These are phyloP conservation scores for Drosophila kurseongensis DNA, from an alignment of 1,140 invertebrate species.

Conservation along the genomic window DNA sequence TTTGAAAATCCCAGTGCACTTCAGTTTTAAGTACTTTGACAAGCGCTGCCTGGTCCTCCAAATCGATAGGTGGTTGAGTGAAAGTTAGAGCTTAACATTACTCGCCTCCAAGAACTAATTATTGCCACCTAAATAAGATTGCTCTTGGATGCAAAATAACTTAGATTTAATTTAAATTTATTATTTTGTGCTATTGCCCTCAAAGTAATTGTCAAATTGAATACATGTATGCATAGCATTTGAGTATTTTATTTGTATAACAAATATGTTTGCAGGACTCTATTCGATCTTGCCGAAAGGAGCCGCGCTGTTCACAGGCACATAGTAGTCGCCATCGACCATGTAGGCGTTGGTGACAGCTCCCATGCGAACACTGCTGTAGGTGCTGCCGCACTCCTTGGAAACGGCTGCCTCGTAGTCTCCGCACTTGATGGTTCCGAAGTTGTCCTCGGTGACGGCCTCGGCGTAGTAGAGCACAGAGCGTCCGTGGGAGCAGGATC, in stretches of 20 bases:
- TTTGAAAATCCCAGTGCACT: constrained; percentile 26
- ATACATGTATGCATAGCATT: constrained; percentile 11
- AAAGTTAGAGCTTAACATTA: background rate
- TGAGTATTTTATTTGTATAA: constrained; percentile 13
- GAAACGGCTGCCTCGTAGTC: constrained; percentile 59
- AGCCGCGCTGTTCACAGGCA: constrained; percentile 64
- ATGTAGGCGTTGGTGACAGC: constrained; percentile 78
- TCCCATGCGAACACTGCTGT: constrained; percentile 80
- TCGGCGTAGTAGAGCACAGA: constrained; percentile 87
- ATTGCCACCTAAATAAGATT: too few species aligned
- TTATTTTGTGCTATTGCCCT: too few species aligned
- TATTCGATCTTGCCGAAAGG: constrained; percentile 84
- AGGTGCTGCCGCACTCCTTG: constrained; percentile 59
- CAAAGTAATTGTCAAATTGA: too few species aligned
- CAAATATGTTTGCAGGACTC: background rate
- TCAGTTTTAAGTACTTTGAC: constrained; percentile 13
- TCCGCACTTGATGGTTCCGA: constrained; percentile 58
- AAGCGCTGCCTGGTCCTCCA: background rate
- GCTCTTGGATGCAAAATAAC: too few species aligned
- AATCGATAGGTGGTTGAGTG: constrained; percentile 1
- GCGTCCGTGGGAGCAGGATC: constrained; percentile 84
- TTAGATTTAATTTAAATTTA: too few species aligned
- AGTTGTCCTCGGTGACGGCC: constrained; percentile 60
- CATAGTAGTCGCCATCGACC: constrained; percentile 75
- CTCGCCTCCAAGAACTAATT: background rate